phyloP scores from a whole-genome alignment of 1,140 invertebrate genomes.

The Centruroides vittatus region DNA sequence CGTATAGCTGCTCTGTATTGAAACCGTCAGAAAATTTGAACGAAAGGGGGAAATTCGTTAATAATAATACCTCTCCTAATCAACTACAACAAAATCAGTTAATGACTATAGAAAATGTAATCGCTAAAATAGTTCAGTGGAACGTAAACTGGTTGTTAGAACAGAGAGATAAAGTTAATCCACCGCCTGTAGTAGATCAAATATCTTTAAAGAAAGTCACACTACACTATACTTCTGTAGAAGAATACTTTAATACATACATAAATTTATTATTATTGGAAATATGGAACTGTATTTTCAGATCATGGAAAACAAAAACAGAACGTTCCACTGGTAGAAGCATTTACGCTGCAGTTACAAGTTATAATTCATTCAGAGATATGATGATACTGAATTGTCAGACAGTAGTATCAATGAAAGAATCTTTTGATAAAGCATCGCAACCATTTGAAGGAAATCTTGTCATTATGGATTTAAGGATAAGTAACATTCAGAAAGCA shows the following conservation, averaged over 20 bases:
- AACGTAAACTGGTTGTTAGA: slow-evolving; percentile 5
- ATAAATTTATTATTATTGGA: slow-evolving; percentile 1
- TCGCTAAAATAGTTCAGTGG: slow-evolving; percentile 1
- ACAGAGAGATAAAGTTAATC: not conserved
- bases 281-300: slow-evolving; percentile 4
- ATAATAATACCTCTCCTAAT: not conserved
- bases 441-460: not conserved
- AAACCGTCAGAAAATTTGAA: too few species aligned
- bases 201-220: too few species aligned
- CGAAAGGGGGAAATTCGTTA: not conserved
- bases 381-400: slow-evolving; percentile 17
- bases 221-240: too few species aligned
- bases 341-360: not conserved
- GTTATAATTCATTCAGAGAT: not conserved
- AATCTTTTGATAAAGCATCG: not conserved
- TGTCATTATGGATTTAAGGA: not conserved
- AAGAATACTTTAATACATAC: too few species aligned
- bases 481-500: not conserved
- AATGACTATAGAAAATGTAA: not conserved
- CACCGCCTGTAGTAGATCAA: not conserved
- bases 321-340: too few species aligned
- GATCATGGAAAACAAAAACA: too few species aligned
- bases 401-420: slow-evolving; percentile 23
- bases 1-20: too few species aligned
- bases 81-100: not conserved